phyloP scores from a whole-genome alignment of 1,140 invertebrate species.

The Eupeodes corollae region DNA sequence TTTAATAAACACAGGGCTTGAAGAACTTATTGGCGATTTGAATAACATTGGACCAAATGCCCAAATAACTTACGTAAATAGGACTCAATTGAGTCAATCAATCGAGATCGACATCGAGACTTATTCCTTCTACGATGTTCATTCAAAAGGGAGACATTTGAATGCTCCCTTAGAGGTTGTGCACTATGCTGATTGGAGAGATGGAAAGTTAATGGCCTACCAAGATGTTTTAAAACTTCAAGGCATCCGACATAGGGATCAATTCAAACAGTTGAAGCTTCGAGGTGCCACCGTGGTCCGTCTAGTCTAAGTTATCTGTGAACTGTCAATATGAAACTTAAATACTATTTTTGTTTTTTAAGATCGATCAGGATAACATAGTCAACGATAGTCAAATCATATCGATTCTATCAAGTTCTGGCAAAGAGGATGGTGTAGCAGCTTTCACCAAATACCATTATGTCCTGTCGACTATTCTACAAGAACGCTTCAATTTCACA shows the following conservation, averaged over 20 bases:
- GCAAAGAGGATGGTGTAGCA: constrained; percentile 23
- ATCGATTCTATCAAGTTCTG: constrained; percentile 15
- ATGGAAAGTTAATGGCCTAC: background rate
- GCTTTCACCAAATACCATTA: constrained; percentile 32
- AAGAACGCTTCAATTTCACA: constrained; percentile 27
- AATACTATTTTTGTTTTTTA: background rate
- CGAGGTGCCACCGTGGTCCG: constrained; percentile 27
- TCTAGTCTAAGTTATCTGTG: constrained; percentile 2
- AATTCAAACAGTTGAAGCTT: constrained; percentile 20
- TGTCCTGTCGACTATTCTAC: constrained; percentile 18
- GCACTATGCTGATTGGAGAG: too few relatives aligned
- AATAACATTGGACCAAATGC: constrained; percentile 27
- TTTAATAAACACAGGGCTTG: background rate
- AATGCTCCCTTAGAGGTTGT: background rate
- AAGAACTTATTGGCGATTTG: constrained; percentile 5
- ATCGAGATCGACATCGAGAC: constrained; percentile 4
- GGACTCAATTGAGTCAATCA: too few relatives aligned
- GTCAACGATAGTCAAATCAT: constrained; percentile 21
- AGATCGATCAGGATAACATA: constrained; percentile 30
- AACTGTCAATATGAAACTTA: constrained; percentile 2
- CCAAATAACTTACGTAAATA: constrained; percentile 23
- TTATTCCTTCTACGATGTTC: constrained; percentile 26
- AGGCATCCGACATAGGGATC: constrained; percentile 15
- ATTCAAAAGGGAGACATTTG: constrained; percentile 25
- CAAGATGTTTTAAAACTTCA: constrained; percentile 18